Percentiles rank a stretch among this genome's conserved stretches.
Conservation (phyloP, 1,140 invertebrate species). For the Ylistrum balloti region DNA sequence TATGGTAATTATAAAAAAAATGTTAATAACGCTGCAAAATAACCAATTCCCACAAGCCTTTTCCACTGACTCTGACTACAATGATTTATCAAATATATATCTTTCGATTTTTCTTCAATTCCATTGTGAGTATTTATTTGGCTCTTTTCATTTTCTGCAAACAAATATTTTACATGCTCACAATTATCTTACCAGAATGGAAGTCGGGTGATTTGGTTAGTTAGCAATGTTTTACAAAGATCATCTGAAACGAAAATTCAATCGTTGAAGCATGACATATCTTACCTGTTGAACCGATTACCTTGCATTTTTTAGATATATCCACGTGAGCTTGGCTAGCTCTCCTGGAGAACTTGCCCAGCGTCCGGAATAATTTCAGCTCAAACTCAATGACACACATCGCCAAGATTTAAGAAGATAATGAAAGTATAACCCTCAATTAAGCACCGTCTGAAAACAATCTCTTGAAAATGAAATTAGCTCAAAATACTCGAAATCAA, state of each 20-base stretch:
- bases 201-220: neutral
- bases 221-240: neutral
- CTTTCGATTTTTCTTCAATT: no score
- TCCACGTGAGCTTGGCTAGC: neutral
- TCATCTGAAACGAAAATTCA: neutral
- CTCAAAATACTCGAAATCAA: neutral
- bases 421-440: neutral
- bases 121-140: no score
- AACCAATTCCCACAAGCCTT: neutral
- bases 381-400: constrained; percentile 5
- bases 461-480: neutral
- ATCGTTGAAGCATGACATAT: neutral
- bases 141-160: no score
- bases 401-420: constrained; percentile 28
- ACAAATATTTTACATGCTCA: neutral
- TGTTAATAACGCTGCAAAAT: neutral
- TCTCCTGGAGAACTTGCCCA: constrained; percentile 31
- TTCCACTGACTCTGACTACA: neutral
- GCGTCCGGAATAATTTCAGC: neutral
- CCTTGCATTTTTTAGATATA: neutral
- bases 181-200: neutral
- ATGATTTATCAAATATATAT: neutral
- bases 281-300: neutral
- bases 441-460: constrained; percentile 26
- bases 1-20: neutral